Base-by-base conservation (phyloP, 2,888 invertebrate species). In the Sarcophaga caerulescens region DNA sequence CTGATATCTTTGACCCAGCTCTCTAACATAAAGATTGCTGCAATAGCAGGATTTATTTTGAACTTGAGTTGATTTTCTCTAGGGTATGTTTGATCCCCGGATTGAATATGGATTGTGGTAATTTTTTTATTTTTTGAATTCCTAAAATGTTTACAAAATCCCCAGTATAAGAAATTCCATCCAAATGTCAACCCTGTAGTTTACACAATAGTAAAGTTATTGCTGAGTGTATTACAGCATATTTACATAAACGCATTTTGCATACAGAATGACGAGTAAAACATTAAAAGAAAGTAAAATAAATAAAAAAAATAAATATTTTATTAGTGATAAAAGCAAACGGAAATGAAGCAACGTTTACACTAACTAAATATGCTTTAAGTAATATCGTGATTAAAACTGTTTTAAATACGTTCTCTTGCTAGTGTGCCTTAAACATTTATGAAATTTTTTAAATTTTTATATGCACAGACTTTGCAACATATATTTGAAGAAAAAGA, bases 171-270 rank as follows among this genome's bases (percentile, higher is more conserved):
- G 25, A 25, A 25, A 25, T 35, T 35, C 17, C 14, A 52, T 10
- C 5, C 4, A 52, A 5, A 52, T 17, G 17, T 8, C 52, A 52
- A 52, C 52, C 12, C 52, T 35, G 10, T 35, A 10, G 2, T 17
- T 52, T 14, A 17, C 52, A n/a, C 17, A 17, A 17, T 52, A 14
- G 12, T 17, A 52, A 14, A 52, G 52, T 52, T 52, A 17, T 52
- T 25, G 65, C 59, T 60, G 47, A 71, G 44, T 47, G 62, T 73
- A 68, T 62, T 45, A 60, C 74, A 84, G 35, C 57, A 75, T 84
- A 70, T 83, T 83, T 83, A 73, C n/a, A 63, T 60, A 81, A 81
- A 73, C 60, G 76, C 73, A 76, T 85, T 79, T 79, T 62, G 76
- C 23, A 82, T 71, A 68, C 69, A 75, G 73, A 78, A 52, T 60